Base-by-base conservation (phyloP, 2,113 vertebrate species). In the Neolamprologus brichardi region DNA sequence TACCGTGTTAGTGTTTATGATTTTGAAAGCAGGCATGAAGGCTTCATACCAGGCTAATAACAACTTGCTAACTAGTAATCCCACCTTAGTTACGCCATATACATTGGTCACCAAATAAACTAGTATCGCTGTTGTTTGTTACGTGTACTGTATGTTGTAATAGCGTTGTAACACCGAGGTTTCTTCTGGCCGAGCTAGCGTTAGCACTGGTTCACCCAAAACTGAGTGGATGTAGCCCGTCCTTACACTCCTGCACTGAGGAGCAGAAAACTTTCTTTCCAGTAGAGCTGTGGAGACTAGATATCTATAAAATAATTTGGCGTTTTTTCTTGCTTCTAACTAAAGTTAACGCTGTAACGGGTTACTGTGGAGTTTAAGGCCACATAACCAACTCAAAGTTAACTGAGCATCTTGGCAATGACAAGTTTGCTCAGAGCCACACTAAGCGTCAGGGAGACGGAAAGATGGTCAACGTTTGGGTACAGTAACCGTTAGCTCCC, bases 351-450 rank as follows among this genome's bases (percentile, higher is more conserved):
- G 10, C 13, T 51, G 4, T 11, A 78, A 44, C 46, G 2, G 30
- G 14, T 81, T 81, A 41, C 20, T 58, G 56, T 23, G 1, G 51
- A 88, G 37, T 86, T 88, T 88, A 86, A 89, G 90, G 93, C 92
- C 93, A 94, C 82, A 32, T 60, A 30, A 13, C 37, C 79, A 79
- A 93, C 84, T 88, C 86, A 91, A 95, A 94, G 91, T 94, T 94
- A 87, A 90, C 90, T 41, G 90, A 92, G 94, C 95, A 95, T 95
- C 95, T 90, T 91, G 79, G 80, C 91, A 87, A 91, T 93, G 93
- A 91, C 94, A 95, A 95, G 92, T 95, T 95, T 93, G 64, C 88
- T 81, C 54, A 18, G 56, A 87, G 85, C 70, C 84, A 54, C 86
- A 92, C 78, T 90, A 25, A 51, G 23, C 23, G 10, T 77, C 80